These are phyloP conservation scores for Pelagia noctiluca DNA, from an alignment of 30 jellyfish, hydroid and myxozoan species.

Conservation along the genomic window DNA sequence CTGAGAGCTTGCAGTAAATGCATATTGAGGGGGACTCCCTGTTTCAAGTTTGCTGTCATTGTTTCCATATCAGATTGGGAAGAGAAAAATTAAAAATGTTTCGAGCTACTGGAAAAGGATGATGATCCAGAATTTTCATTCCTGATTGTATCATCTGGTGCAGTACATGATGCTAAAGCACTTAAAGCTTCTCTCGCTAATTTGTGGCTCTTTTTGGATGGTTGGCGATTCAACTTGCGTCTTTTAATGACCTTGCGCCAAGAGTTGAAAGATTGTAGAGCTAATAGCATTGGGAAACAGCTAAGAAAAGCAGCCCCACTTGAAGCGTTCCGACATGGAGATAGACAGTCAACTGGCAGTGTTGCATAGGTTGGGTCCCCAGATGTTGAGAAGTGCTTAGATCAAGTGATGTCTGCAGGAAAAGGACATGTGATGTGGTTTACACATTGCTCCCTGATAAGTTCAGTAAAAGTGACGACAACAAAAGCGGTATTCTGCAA, in stretches of 20 bases:
- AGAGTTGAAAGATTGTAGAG: not conserved
- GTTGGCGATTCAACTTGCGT: conserved; percentile 39
- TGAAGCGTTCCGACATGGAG: conserved; percentile 27
- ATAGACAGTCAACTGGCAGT: conserved; percentile 36
- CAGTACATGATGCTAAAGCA: conserved; percentile 11
- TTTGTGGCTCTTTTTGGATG: conserved; percentile 37
- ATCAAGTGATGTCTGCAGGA: conserved; percentile 16
- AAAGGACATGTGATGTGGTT: not conserved
- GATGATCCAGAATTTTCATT: conserved; percentile 21
- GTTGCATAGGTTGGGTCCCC: conserved; percentile 47
- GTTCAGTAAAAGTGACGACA: conserved; percentile 30
- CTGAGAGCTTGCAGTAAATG: conserved; percentile 33
- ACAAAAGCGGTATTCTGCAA: conserved; percentile 15
- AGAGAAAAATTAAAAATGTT: conserved; percentile 3
- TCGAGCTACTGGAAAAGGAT: conserved; percentile 3
- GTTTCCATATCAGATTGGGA: conserved; percentile 30
- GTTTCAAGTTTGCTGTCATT: conserved; percentile 20
- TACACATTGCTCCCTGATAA: conserved; percentile 25
- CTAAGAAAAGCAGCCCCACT: conserved; percentile 39
- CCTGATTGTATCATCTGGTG: conserved; percentile 5
- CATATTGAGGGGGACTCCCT: not conserved
- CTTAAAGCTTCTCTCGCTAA: conserved; percentile 25
- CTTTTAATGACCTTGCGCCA: conserved; percentile 35
- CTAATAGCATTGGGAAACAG: not conserved
- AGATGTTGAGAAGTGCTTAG: conserved; percentile 1